A percentile compares a stretch with the other conserved stretches of the same genome.
These are phyloP conservation scores for Ridgeia piscesae DNA, from an alignment of 1,140 invertebrate species.

Conservation along the genomic window DNA sequence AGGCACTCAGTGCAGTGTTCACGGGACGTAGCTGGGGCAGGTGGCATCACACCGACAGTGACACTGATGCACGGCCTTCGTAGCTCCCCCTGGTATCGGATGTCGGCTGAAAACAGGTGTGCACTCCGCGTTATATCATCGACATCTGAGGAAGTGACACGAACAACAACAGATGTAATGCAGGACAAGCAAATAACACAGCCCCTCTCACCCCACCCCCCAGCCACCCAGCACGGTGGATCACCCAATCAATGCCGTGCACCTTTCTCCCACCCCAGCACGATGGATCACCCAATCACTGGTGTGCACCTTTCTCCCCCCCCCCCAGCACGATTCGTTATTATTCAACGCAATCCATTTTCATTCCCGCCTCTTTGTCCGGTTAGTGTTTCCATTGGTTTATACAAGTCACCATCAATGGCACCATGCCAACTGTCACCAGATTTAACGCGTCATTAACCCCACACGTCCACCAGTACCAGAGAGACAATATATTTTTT, in stretches of 20 bases:
- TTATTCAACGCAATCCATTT: not conserved
- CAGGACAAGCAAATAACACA: not conserved
- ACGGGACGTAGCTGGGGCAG: not conserved
- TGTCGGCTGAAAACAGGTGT: not conserved
- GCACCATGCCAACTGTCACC: not conserved
- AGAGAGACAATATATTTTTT: not conserved
- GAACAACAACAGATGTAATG: not conserved
- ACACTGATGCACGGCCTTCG: not conserved
- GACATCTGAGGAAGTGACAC: not conserved
- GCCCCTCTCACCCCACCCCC: not conserved
- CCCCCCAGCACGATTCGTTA: not conserved
- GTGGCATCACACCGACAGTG: not conserved
- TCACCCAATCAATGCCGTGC: not conserved
- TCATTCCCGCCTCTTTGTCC: not conserved
- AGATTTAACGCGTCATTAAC: not conserved
- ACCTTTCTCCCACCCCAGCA: not conserved
- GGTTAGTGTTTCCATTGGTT: not conserved
- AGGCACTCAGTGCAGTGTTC: not conserved
- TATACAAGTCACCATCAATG: not conserved
- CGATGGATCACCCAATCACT: not conserved
- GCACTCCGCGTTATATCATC: not conserved
- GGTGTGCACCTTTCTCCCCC: not conserved
- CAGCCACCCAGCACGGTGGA: not conserved
- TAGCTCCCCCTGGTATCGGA: not conserved
- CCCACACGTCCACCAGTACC: not conserved